Evolutionary conservation across 2,888 invertebrate species (phyloP), one percentile per base, ranked within the genome.

Genomic region (Drosophila subsilvestris): DNA sequence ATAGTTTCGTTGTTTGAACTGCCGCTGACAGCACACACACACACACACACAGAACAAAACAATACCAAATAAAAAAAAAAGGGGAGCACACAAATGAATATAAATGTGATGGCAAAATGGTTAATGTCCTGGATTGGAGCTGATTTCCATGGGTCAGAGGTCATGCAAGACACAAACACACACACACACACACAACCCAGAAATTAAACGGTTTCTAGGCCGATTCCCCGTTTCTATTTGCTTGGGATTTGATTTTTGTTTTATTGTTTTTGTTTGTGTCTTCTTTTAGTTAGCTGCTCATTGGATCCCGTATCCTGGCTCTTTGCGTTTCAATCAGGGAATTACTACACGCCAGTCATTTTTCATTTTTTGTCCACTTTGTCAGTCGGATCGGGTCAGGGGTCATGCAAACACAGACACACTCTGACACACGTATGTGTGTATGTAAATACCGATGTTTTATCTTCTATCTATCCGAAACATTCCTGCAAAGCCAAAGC

Each of bases 321-420:
- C 37, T 68, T 65, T 56, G 63, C 68, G 76, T 80, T 75, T 83
- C 75, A 80, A 86, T 86, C 86, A 86, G 75, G 70, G 72, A 79
- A 72, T 77, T 80, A 75, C 27, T 27, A 27, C 27, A 27, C 77
- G 75, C 77, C 69, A 63, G 56, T 68, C 69, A 80, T 85, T 80
- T 84, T 77, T 76, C 65, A 78, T 78, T 77, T 62, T 50, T 25
- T 25, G 0, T 58, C 37, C 73, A 61, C 53, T 22, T 61, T 27
- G 62, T 55, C 42, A 65, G 62, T 25, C 50, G 67, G 66, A 57
- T 58, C 67, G 67, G 66, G 66, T 58, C 67, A 66, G 57, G 56
- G 55, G 48, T 49, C 45, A 53, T 43, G 45, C 50, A 47, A 18
- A 51, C 55, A 22, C 59, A 32, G 49, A 14, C 42, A 32, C 49